Percentiles rank a stretch among this genome's conserved stretches.
These are phyloP conservation scores for Gulo gulo DNA, from an alignment of 2,113 vertebrate species.

Conservation along the genomic window DNA sequence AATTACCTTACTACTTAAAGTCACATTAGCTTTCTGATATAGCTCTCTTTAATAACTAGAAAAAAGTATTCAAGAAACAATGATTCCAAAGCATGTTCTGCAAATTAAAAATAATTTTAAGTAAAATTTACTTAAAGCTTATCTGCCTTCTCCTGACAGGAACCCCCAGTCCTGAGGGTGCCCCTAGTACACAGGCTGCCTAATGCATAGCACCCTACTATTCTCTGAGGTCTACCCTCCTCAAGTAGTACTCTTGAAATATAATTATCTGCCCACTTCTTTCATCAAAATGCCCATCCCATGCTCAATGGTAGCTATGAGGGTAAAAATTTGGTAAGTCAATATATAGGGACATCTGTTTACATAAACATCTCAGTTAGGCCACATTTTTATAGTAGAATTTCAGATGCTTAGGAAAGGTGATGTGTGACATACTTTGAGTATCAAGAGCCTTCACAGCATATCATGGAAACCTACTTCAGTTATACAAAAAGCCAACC, in stretches of 20 bases:
- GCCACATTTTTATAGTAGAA: not conserved
- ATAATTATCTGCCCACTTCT: not conserved
- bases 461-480: not conserved
- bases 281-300: not conserved
- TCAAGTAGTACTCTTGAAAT: not conserved
- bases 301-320: not conserved
- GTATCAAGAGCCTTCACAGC: not conserved
- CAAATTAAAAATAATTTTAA: not conserved
- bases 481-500: not conserved
- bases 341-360: not conserved
- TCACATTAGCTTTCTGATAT: not conserved
- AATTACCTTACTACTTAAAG: not conserved
- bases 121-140: not conserved
- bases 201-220: not conserved
- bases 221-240: not conserved
- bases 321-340: not conserved
- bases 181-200: not conserved
- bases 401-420: not conserved
- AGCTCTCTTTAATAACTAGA: not conserved
- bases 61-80: not conserved
- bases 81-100: not conserved
- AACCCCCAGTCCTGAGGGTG: not conserved
- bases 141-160: not conserved
- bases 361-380: not conserved
- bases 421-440: not conserved